Base-by-base conservation (phyloP, 1,140 invertebrate genomes). In the Trichomalopsis sarcophagae region DNA sequence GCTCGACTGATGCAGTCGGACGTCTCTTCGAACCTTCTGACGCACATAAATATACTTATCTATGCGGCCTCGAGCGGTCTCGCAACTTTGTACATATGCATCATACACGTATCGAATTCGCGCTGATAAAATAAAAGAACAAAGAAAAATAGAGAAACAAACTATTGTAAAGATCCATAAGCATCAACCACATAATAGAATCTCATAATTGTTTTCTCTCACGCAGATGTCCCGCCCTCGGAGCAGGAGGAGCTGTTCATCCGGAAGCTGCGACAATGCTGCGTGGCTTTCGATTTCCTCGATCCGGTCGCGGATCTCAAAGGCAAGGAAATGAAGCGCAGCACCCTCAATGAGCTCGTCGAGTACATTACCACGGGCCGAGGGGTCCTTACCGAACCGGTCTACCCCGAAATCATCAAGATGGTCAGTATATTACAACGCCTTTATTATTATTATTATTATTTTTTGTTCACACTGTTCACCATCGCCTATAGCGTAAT, bases 221-320 rank as follows among this genome's bases (percentile, higher is more conserved):
- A 27, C 30, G 78, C 94, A 99, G 98, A 99, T 97, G 97, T 98
- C 69, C 96, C 97, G 87, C 96, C 96, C 86, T 95, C 95, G 90
- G 99, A 99, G 92, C 98, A 99, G 93, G 98, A 99, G 93, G 98
- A 99, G 87, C 94, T 99, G 87, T 99, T 99, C 93, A 98, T 99
- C 89, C 96, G 98, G 89, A 99, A 99, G 94, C 94, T 99, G 87
- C 96, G 98, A 89, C 99, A 99, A 95, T 99, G 99, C 93, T 99
- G 98, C 94, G 97, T 99, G 90, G 96, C 98, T 89, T 99, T 99
- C 94, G 99, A 99, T 94, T 99, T 99, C 94, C 97, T 99, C 95
- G 99, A 99, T 95, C 98, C 99, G 74, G 97, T 99, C 84, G 97
- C 97, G 91, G 98, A 99, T 94, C 94, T 99, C 87, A 99, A 99